Conservation (phyloP, 2,113 vertebrate genomes). For the Coptodon bakossiorum region DNA sequence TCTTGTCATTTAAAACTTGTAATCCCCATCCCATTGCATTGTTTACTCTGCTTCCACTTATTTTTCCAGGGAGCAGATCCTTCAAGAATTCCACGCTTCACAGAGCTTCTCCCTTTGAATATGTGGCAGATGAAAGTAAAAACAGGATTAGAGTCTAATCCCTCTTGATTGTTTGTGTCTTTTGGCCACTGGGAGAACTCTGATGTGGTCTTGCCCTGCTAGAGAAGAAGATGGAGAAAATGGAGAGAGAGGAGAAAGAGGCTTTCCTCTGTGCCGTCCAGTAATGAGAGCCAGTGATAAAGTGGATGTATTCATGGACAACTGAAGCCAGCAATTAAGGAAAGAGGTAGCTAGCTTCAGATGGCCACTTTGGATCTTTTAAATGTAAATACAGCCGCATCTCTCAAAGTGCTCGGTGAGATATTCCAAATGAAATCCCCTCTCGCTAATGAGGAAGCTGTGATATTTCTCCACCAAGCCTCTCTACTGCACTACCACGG, state of each 20-base stretch:
- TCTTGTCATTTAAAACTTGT: conserved; percentile 56
- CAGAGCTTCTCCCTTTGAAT: conserved; percentile 54
- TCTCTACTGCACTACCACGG: conserved; percentile 34
- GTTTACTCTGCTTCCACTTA: conserved; percentile 54
- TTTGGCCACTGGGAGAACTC: conserved; percentile 62
- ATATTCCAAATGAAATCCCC: conserved; percentile 71
- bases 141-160: conserved; percentile 74
- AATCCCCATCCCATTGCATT: conserved; percentile 42
- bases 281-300: conserved; percentile 68
- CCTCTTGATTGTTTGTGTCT: conserved; percentile 72
- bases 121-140: conserved; percentile 69
- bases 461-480: conserved; percentile 60
- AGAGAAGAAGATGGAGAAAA: not conserved
- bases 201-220: conserved; percentile 56
- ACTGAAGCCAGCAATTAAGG: conserved; percentile 77
- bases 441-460: conserved; percentile 74
- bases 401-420: conserved; percentile 65
- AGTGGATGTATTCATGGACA: conserved; percentile 73
- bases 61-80: conserved; percentile 54
- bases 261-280: conserved; percentile 42
- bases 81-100: conserved; percentile 55
- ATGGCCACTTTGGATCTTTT: conserved; percentile 74
- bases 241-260: not conserved
- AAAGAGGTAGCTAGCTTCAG: conserved; percentile 68
- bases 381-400: conserved; percentile 75